These are phyloP conservation scores for Mormoops blainvillei DNA, from an alignment of 2,113 vertebrate genomes.

Conservation along the genomic window DNA sequence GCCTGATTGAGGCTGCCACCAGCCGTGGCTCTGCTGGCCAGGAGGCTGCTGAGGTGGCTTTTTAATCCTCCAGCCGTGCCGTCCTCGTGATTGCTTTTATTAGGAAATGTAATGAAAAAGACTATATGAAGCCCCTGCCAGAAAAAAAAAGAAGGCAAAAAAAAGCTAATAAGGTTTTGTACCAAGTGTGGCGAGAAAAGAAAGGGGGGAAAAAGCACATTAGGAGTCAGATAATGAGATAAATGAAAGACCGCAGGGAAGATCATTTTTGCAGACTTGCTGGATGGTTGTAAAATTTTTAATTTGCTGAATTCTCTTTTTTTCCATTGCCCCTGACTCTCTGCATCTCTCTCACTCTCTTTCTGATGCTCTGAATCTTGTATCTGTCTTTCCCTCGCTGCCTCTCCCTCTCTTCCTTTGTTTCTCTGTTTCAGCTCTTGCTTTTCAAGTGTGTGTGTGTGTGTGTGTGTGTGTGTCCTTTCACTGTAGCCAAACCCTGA, in stretches of 20 bases:
- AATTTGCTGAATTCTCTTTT: conserved; percentile 72
- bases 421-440: background rate
- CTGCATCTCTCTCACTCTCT: conserved; percentile 7
- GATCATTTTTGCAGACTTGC: conserved; percentile 72
- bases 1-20: background rate
- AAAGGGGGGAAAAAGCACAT: conserved; percentile 63
- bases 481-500: background rate
- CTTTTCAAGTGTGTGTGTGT: background rate
- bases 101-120: conserved; percentile 78
- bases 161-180: conserved; percentile 74
- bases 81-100: conserved; percentile 75
- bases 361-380: background rate
- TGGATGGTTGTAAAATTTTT: conserved; percentile 74
- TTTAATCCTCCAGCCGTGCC: conserved; percentile 60
- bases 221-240: conserved; percentile 77
- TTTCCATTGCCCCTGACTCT: background rate
- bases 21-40: conserved; percentile 42
- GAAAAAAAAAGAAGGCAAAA: conserved; percentile 21
- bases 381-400: background rate
- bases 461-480: background rate
- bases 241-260: conserved; percentile 75
- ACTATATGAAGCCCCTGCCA: conserved; percentile 73
- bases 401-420: background rate
- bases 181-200: conserved; percentile 72
- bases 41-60: conserved; percentile 62